Evolutionary conservation across 2,797 vertebrate genomes (phyloP), one percentile per base, ranked within the genome.

Genomic region (Avahi laniger): DNA sequence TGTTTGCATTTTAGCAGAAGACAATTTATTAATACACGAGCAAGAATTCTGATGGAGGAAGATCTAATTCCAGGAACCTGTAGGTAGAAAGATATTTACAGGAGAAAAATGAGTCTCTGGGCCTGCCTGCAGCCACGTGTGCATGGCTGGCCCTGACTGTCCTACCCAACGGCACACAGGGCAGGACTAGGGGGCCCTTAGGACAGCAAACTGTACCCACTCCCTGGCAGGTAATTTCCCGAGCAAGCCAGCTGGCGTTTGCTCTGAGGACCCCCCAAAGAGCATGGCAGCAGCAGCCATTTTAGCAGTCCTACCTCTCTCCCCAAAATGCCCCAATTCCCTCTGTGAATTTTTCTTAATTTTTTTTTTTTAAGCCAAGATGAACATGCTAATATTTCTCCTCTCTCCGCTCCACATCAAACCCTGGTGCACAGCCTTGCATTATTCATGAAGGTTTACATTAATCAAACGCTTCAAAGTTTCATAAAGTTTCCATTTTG

Each of bases 401-500:
- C 33, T 33, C 94, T 96, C 93, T 93, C 73, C 50, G 94, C 84
- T 95, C 97, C 95, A 50, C 69, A 76, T 96, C 95, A 81, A 97
- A 18, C 0, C 46, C 90, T 67, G 81, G 85, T 81, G 91, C 94
- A 87, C 28, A 18, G 79, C 89, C 61, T 97, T 98, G 93, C 96
- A 98, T 98, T 97, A 98, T 98, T 98, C 97, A 98, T 98, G 96
- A 96, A 95, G 70, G 85, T 93, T 97, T 96, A 57, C 95, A 95
- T 98, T 98, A 98, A 97, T 97, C 93, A 96, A 94, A 94, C 15
- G 72, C 92, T 69, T 98, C 97, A 76, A 97, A 98, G 94, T 98
- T 98, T 98, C 98, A 92, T 92, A 82, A 98, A 98, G 96, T 98
- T 98, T 96, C 95, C 97, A 82, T 95, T 93, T 98, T 95, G 96